Base-by-base conservation (phyloP, 2,113 vertebrate species). In the Atlantisia rogersi region DNA sequence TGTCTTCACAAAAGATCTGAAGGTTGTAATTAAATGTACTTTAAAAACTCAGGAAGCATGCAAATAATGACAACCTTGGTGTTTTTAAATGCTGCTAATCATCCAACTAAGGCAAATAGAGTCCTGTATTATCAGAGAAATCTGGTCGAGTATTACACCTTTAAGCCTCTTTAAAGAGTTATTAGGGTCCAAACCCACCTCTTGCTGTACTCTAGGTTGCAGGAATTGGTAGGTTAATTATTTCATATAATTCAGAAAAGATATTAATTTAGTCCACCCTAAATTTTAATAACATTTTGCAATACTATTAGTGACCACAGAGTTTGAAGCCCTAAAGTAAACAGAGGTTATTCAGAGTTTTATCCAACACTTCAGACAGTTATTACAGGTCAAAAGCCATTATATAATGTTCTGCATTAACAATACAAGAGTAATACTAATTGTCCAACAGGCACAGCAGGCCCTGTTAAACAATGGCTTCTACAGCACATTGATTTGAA, bases 321-420 rank as follows among this genome's bases (percentile, higher is more conserved):
- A 31, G 48, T 87, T 68, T 82, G 80, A 95, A 95, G 63, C 73
- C 73, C 88, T 89, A 62, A 89, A 91, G 88, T 92, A 92, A 94
- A 95, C 1, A 4, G 15, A 73, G 58, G 86, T 92, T 94, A 82
- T 95, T 90, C 90, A 62, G 69, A 85, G 65, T 88, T 94, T 89
- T 50, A 84, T 60, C 52, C 83, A 76, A 37, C 70, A 82, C 50
- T 96, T 94, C 80, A 91, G 40, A 65, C 80, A 73, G 74, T 92
- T 95, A 88, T 92, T 93, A 85, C 13, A 78, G 83, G 68, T 94
- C 94, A 91, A 64, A 69, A 95, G 77, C 94, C 74, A 79, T 92
- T 91, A 92, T 84, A 62, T 92, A 89, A 84, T 90, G 77, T 92
- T 91, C 91, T 84, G 77, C 86, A 92, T 96, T 96, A 97, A 92